These are phyloP conservation scores for Arothron firmamentum DNA, from an alignment of 2,113 vertebrate species.

Conservation along the genomic window DNA sequence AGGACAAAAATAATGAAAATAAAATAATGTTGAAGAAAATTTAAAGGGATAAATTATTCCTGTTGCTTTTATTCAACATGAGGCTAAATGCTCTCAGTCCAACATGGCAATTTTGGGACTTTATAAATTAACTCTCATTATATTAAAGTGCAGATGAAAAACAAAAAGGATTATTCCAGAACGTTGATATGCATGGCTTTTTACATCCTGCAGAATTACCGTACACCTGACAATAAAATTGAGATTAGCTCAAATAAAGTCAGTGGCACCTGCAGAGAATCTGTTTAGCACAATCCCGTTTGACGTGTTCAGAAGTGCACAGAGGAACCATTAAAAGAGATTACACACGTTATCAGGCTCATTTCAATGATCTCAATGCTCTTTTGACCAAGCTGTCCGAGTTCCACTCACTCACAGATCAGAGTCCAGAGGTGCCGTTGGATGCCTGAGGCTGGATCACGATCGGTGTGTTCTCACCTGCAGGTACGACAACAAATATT, in stretches of 20 bases:
- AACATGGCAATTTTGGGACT: conserved; percentile 6
- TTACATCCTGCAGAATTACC: not conserved
- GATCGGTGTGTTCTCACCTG: conserved; percentile 54
- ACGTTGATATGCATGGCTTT: conserved; percentile 38
- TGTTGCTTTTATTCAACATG: not conserved
- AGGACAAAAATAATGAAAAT: too few species aligned
- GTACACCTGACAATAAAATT: conserved; percentile 31
- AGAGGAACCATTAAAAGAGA: not conserved
- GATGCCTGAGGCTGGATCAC: conserved; percentile 47
- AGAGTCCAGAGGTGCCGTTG: conserved; percentile 1
- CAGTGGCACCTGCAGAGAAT: conserved; percentile 5
- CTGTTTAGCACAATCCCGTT: conserved; percentile 22
- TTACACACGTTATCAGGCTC: not conserved
- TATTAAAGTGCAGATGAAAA: conserved; percentile 50
- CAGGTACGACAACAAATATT: conserved; percentile 2
- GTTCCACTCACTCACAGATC: not conserved
- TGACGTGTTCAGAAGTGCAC: conserved; percentile 2
- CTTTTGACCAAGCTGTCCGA: not conserved
- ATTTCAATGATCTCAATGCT: not conserved
- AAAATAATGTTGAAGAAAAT: too few species aligned
- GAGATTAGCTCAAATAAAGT: conserved; percentile 20
- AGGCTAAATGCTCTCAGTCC: not conserved
- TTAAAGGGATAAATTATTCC: too few species aligned
- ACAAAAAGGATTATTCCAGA: not conserved
- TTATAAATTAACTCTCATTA: conserved; percentile 13